These are phyloP conservation scores for Thelaira solivaga DNA, from an alignment of 2,888 invertebrate species.

Conservation along the genomic window DNA sequence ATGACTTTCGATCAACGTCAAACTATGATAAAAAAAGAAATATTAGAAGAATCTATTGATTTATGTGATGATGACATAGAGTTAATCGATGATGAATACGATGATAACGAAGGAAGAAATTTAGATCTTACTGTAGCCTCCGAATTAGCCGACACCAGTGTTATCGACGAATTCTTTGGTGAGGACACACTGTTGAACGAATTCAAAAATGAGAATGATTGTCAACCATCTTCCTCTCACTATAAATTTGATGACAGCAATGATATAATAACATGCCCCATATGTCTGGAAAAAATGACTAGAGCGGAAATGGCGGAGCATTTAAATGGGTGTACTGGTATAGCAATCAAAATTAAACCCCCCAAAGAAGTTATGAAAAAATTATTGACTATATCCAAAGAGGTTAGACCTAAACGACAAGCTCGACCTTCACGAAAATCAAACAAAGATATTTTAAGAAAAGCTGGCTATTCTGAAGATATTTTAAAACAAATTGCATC, in stretches of 20 bases:
- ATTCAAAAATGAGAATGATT: slow-evolving; percentile 72
- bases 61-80: slow-evolving; percentile 70
- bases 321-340: slow-evolving; percentile 74
- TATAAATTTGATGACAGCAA: slow-evolving; percentile 65
- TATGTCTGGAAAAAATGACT: slow-evolving; percentile 73
- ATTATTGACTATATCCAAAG: slow-evolving; percentile 45
- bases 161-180: slow-evolving; percentile 74
- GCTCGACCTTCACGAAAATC: slow-evolving; percentile 21
- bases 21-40: slow-evolving; percentile 72
- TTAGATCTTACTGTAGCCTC: slow-evolving; percentile 63
- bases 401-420: slow-evolving; percentile 56
- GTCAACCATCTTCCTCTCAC: slow-evolving; percentile 67
- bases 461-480: slow-evolving; percentile 68
- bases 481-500: slow-evolving; percentile 65
- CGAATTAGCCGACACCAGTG: slow-evolving; percentile 71
- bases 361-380: slow-evolving; percentile 61
- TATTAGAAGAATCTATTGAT: slow-evolving; percentile 69
- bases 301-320: slow-evolving; percentile 72
- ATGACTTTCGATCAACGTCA: slow-evolving; percentile 69
- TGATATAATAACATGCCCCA: slow-evolving; percentile 75
- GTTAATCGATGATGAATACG: slow-evolving; percentile 71
- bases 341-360: slow-evolving; percentile 67
- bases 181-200: slow-evolving; percentile 72
- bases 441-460: slow-evolving; percentile 64
- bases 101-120: slow-evolving; percentile 67